phyloP scores from a whole-genome alignment of 2,113 vertebrate genomes.

The Pholis gunnellus region DNA sequence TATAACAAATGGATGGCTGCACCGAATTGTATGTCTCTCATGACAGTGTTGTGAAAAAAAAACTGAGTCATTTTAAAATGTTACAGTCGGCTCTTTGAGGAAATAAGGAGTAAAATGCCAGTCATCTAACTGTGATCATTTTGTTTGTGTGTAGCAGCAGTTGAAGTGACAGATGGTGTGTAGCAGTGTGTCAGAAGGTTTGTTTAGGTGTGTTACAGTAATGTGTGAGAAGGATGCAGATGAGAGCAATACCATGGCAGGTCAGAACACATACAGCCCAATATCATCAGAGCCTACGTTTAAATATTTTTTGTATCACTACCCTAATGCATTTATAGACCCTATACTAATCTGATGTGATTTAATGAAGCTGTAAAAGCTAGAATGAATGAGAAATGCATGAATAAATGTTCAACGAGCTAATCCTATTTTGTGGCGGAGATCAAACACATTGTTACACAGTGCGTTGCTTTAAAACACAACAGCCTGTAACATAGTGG shows the following conservation, averaged over 20 bases:
- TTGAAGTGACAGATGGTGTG: slow-evolving; percentile 41
- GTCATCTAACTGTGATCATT: slow-evolving; percentile 19
- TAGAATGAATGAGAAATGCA: slow-evolving; percentile 3
- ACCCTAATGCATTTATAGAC: slow-evolving; percentile 28
- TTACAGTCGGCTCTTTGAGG: neutral
- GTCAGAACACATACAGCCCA: neutral
- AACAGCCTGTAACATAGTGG: neutral
- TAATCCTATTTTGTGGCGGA: neutral
- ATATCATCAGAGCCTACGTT: neutral
- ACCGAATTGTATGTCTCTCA: neutral
- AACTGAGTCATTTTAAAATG: slow-evolving; percentile 17
- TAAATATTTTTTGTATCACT: slow-evolving; percentile 19
- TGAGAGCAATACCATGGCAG: slow-evolving; percentile 1
- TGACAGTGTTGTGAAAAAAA: slow-evolving; percentile 5
- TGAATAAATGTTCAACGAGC: slow-evolving; percentile 34
- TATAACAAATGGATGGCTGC: neutral
- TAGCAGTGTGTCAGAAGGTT: slow-evolving; percentile 14
- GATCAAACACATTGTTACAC: neutral
- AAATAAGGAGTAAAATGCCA: slow-evolving; percentile 4
- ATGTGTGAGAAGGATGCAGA: slow-evolving; percentile 32
- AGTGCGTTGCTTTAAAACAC: neutral
- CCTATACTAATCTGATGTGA: slow-evolving; percentile 12
- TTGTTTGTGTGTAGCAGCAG: slow-evolving; percentile 17
- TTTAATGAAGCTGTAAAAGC: slow-evolving; percentile 37
- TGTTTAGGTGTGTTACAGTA: slow-evolving; percentile 16